Percentiles rank a stretch among this genome's conserved stretches.
These are phyloP conservation scores for Colostygia pectinataria DNA, from an alignment of 2,888 invertebrate genomes.

Conservation along the genomic window DNA sequence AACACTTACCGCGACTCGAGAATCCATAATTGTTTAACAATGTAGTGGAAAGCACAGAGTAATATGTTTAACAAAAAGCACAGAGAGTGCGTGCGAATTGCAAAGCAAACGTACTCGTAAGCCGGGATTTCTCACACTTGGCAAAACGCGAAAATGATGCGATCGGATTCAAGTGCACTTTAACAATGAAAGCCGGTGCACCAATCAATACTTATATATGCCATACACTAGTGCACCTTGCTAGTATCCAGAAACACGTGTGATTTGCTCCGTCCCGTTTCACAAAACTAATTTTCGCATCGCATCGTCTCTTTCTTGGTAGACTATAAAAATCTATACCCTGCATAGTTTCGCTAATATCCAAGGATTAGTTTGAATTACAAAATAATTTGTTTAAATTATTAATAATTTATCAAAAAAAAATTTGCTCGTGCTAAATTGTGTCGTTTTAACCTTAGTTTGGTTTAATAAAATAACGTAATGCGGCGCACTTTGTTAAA, in stretches of 20 bases:
- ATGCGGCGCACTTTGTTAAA: too few species aligned
- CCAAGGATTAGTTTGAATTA: too few species aligned
- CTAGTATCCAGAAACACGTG: conserved; percentile 41
- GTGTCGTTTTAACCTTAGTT: too few species aligned
- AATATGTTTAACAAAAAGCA: conserved; percentile 54
- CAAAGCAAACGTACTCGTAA: conserved; percentile 30
- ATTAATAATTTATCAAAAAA: too few species aligned
- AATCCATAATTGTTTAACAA: conserved; percentile 71
- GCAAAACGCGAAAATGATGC: conserved; percentile 49
- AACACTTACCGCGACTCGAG: conserved; percentile 66
- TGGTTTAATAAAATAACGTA: too few species aligned
- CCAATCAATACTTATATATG: conserved; percentile 74
- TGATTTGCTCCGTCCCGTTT: conserved; percentile 27
- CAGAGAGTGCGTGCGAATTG: conserved; percentile 55
- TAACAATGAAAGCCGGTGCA: conserved; percentile 67
- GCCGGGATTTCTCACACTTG: conserved; percentile 53
- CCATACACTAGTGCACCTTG: conserved; percentile 50
- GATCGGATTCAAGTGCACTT: conserved; percentile 50
- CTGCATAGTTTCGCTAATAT: not conserved
- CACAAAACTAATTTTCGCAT: conserved; percentile 19
- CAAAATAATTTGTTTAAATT: too few species aligned
- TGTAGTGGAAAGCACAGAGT: conserved; percentile 64
- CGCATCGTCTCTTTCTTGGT: conserved; percentile 28
- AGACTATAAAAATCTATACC: conserved; percentile 28
- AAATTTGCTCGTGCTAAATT: too few species aligned